Evolutionary conservation across 2,113 vertebrate species (phyloP), one percentile per base, ranked within the genome.

Genomic region (Anhinga anhinga): DNA sequence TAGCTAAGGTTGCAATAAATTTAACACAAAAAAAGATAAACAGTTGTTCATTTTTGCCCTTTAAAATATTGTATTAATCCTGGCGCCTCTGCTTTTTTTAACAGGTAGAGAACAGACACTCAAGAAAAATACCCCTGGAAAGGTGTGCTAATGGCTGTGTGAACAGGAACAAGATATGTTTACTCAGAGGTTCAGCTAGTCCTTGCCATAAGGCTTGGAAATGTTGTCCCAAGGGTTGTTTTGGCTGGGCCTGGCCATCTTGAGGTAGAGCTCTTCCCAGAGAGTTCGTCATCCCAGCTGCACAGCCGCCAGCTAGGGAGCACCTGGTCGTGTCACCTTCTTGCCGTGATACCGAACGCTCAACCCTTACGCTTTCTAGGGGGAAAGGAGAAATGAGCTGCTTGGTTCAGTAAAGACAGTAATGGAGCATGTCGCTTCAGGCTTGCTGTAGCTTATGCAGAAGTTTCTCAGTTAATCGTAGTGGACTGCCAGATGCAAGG

Each of bases 251-350:
- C 55, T 79, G 74, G 19, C 14, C 50, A 36, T 17, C 21, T 44
- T 0, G 1, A 61, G 14, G n/a, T 73, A 26, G 4, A 30, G 27
- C 25, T 81, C 73, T 50, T 89, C 47, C 38, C 0, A 0, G 12
- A 49, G 79, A 18, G 4, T 70, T 93, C 85, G 78, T 47, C 47
- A 79, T 42, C 20, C 50, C 0, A 5, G 13, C 32, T 71, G 26
- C 61, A 38, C 11, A 15, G n/a, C 38, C 6, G 6, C 45, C 42
- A 62, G 40, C 18, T 22, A 20, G 23, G 44, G 47, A 86, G 53
- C 15, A 56, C 27, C 38, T 70, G 30, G 30, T 49, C 2, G 0
- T 15, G 29, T 61, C 88, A 69, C 49, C 58, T 89, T 38, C 62
- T 95, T 63, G 49, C 53, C 2, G 0, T 58, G 45, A 21, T 38